Percentiles rank a stretch among this genome's conserved stretches.
phyloP scores from a whole-genome alignment of 2,888 invertebrate genomes.

The Eubasilissa splendida region DNA sequence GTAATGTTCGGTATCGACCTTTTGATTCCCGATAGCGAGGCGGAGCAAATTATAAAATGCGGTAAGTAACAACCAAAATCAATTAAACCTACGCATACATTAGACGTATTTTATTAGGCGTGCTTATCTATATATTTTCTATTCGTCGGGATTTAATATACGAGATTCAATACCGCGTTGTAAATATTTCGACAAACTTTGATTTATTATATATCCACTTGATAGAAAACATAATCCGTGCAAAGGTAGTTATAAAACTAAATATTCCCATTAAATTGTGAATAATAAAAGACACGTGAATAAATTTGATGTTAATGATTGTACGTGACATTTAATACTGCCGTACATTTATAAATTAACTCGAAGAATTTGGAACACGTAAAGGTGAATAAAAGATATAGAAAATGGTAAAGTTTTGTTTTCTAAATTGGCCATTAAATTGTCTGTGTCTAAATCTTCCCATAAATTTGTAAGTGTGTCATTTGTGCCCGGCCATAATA shows the following conservation, averaged over 20 bases:
- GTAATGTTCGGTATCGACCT: no score
- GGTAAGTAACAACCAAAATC: no score
- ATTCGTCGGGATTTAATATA: no score
- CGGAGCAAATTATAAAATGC: no score
- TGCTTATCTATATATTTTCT: no score
- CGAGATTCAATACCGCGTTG: neutral
- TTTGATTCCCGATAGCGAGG: no score
- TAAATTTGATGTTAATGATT: slow-evolving; percentile 32
- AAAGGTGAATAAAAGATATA: slow-evolving; percentile 10
- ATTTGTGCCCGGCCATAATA: slow-evolving; percentile 33
- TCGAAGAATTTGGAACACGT: slow-evolving; percentile 26
- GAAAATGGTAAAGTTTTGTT: slow-evolving; percentile 14
- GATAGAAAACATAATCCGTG: slow-evolving; percentile 6
- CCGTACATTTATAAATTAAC: slow-evolving; percentile 21
- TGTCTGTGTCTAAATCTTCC: slow-evolving; percentile 48
- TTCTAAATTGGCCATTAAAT: slow-evolving; percentile 31
- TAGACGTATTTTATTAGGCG: no score
- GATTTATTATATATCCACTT: slow-evolving; percentile 8
- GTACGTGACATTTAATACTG: slow-evolving; percentile 35
- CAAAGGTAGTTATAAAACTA: slow-evolving; percentile 15
- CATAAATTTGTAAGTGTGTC: slow-evolving; percentile 49
- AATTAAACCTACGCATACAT: no score
- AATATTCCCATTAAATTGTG: slow-evolving; percentile 8
- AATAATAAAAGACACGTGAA: slow-evolving; percentile 27
- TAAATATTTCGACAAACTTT: slow-evolving; percentile 22